These are phyloP conservation scores for Cinclus mexicanus DNA, from an alignment of 2,113 vertebrate species.

Conservation along the genomic window DNA sequence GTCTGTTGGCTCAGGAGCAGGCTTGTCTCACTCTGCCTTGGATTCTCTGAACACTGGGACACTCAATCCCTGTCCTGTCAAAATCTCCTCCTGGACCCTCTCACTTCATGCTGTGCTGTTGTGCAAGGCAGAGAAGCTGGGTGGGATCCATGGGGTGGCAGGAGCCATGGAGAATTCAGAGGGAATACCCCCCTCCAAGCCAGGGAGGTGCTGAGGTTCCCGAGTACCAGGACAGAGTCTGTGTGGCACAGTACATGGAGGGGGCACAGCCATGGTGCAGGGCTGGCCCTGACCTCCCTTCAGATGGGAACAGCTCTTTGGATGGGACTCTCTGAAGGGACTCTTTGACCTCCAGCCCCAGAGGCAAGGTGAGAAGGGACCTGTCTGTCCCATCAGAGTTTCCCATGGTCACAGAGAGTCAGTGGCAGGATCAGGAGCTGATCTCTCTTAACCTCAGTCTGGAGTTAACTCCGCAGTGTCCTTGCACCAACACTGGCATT, in stretches of 20 bases:
- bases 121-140: background rate
- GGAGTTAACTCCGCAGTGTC: background rate
- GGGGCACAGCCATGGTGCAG: background rate
- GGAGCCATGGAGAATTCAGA: background rate
- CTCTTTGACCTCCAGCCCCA: background rate
- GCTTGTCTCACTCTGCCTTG: background rate
- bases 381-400: background rate
- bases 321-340: background rate
- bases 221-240: background rate
- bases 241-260: background rate
- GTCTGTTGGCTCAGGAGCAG: background rate
- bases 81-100: background rate
- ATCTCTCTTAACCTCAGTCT: background rate
- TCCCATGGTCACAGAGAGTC: background rate
- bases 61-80: background rate
- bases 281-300: background rate
- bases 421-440: background rate
- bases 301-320: background rate
- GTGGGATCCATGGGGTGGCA: background rate
- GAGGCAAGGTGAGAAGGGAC: background rate
- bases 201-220: background rate
- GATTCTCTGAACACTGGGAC: background rate
- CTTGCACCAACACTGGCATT: background rate
- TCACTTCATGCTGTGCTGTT: background rate
- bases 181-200: background rate